Base-by-base conservation (phyloP, 2,797 vertebrate species). In the Betta splendens region DNA sequence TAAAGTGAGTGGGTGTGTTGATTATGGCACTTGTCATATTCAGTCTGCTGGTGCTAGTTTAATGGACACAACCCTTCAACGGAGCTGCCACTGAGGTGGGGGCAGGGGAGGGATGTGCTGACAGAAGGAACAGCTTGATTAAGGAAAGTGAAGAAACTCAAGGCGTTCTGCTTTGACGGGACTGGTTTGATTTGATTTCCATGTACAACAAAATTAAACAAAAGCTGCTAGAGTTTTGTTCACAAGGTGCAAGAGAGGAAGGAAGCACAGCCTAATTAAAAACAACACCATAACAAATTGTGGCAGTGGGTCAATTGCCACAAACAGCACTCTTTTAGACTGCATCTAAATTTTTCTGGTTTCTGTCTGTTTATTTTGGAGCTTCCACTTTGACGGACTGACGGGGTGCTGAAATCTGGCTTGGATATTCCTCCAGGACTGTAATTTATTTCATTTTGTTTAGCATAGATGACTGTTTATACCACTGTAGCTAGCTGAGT, bases 391-490 rank as follows among this genome's bases (percentile, higher is more conserved):
- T 63, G 59, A 63, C 67, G 45, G 70, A 80, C 51, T 52, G 50
- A 72, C 52, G 18, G 43, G 32, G 48, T 28, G 35, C 56, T 56
- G 43, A 61, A 69, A 71, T 16, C 60, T 54, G 20, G 57, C 47
- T 23, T 16, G 21, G 48, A 23, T 43, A 18, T 62, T 64, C 53
- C 69, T 73, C 22, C 46, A 63, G 68, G 69, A 69, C 58, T 64
- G 54, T 84, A 80, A 84, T 86, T 82, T 74, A 66, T 81, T 78
- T 83, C 66, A 69, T 87, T 79, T 80, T 75, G 74, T 72, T 66
- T 75, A 69, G 52, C 51, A 52, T 61, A 51, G 69, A 64, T 17
- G 48, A 69, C 74, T 21, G 51, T 64, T 69, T 64, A 45, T 47
- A 44, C 49, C 25, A 37, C 61, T 36, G 67, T 48, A 17, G 17